Base-by-base conservation (phyloP, 2,797 vertebrate genomes). In the Macropus fuliginosus region DNA sequence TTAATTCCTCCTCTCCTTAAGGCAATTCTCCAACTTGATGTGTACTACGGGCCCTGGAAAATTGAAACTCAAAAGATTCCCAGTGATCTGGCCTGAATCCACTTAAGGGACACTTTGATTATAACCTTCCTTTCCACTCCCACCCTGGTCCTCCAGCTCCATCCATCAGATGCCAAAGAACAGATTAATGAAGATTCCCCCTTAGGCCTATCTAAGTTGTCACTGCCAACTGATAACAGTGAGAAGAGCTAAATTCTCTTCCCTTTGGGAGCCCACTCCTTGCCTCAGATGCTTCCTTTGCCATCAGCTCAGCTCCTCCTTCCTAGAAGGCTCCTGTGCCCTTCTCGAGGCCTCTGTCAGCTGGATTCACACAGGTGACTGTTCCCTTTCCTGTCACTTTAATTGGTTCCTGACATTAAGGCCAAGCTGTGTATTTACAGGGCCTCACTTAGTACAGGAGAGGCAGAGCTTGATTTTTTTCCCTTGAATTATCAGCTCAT, bases 341-440 rank as follows among this genome's bases (percentile, higher is more conserved):
- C 40, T 81, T 40, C n/a, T 81, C 9, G 0, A 81, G 40, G 74
- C 21, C 40, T 9, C 74, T 81, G 21, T 24, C 74, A 81, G 40
- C 40, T 27, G 40, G 74, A 81, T 81, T 81, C 74, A 81, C 40
- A 81, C 74, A 81, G 74, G 74, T 81, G 40, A 81, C 40, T 81
- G 74, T 91, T 34, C 90, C 52, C 28, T 91, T 91, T 91, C 52
- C 52, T 55, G 54, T 91, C 90, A 91, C 52, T 55, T 91, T 91
- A 90, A 90, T 90, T 50, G 89, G 50, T 28, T 90, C 46, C 90
- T 91, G 90, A 91, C 90, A 91, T 91, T 91, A 91, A 91, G 90
- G 12, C 54, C 50, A 91, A 28, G 28, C 54, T 55, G 21, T 18
- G 8, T 54, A 91, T 91, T 91, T 91, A 91, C 11, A 54, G 28